These are phyloP conservation scores for Hypanus sabinus DNA, from an alignment of 2,113 vertebrate species.

Conservation along the genomic window DNA sequence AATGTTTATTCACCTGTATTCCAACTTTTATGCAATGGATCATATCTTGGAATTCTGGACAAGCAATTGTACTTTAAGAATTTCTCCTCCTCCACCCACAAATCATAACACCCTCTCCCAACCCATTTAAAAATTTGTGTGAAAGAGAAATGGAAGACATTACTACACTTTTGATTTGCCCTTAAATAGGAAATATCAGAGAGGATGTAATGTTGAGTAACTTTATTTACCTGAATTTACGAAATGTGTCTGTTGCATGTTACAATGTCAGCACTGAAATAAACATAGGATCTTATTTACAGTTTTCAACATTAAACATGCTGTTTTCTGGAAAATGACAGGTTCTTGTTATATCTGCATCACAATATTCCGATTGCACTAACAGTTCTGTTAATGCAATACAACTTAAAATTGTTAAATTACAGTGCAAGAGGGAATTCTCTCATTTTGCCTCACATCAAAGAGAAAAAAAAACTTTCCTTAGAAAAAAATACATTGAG, in stretches of 20 bases:
- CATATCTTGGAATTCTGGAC: neutral
- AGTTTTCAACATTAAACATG: constrained; percentile 68
- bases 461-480: constrained; percentile 58
- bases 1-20: neutral
- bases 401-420: constrained; percentile 73
- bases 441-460: constrained; percentile 64
- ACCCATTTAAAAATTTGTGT: constrained; percentile 35
- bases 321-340: constrained; percentile 53
- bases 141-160: constrained; percentile 40
- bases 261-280: constrained; percentile 70
- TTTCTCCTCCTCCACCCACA: neutral
- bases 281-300: constrained; percentile 68
- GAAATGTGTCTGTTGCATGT: constrained; percentile 67
- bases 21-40: neutral
- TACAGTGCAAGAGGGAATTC: constrained; percentile 66
- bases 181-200: constrained; percentile 50
- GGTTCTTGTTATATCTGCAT: constrained; percentile 55
- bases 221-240: constrained; percentile 88
- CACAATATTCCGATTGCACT: constrained; percentile 66
- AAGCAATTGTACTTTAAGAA: neutral
- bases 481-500: constrained; percentile 54
- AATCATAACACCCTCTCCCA: no score
- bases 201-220: constrained; percentile 61
- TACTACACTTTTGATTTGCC: constrained; percentile 42
- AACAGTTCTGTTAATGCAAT: constrained; percentile 62